These are phyloP conservation scores for Temnothorax longispinosus DNA, from an alignment of 1,140 invertebrate genomes.

Conservation along the genomic window DNA sequence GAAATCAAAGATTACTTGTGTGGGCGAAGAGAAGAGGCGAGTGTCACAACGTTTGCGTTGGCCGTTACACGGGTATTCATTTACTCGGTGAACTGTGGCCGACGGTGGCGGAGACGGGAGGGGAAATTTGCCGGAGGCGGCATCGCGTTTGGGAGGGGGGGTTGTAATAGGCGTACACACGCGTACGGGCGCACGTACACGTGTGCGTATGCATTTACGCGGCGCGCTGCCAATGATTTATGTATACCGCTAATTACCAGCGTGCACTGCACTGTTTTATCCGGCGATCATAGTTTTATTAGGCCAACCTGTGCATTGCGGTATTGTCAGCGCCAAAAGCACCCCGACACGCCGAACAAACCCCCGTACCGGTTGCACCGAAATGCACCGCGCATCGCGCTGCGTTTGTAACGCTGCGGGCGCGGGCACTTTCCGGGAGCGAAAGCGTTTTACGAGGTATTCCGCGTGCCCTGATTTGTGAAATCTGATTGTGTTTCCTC, in stretches of 20 bases:
- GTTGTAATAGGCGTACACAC: constrained; percentile 35
- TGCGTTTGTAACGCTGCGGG: neutral
- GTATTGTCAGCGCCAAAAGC: constrained; percentile 81
- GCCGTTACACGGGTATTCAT: constrained; percentile 51
- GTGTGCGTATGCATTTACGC: constrained; percentile 80
- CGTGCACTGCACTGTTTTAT: constrained; percentile 83
- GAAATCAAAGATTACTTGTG: constrained; percentile 28
- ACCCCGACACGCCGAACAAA: constrained; percentile 61
- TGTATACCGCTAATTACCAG: constrained; percentile 85
- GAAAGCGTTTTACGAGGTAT: neutral
- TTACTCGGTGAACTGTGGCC: constrained; percentile 33
- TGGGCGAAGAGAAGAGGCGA: neutral
- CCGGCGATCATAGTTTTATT: constrained; percentile 84
- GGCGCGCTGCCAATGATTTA: constrained; percentile 84
- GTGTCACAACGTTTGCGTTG: constrained; percentile 47
- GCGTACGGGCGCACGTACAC: constrained; percentile 28
- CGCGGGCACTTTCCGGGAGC: neutral
- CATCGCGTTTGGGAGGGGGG: constrained; percentile 26
- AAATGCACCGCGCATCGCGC: constrained; percentile 57
- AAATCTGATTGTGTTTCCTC: neutral
- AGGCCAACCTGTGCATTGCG: constrained; percentile 82
- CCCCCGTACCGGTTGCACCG: constrained; percentile 63
- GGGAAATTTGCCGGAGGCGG: constrained; percentile 36
- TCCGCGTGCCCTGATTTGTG: neutral
- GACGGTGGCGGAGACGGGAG: neutral